phyloP scores from a whole-genome alignment of 2,888 invertebrate genomes.

The Gnatocerus cornutus region DNA sequence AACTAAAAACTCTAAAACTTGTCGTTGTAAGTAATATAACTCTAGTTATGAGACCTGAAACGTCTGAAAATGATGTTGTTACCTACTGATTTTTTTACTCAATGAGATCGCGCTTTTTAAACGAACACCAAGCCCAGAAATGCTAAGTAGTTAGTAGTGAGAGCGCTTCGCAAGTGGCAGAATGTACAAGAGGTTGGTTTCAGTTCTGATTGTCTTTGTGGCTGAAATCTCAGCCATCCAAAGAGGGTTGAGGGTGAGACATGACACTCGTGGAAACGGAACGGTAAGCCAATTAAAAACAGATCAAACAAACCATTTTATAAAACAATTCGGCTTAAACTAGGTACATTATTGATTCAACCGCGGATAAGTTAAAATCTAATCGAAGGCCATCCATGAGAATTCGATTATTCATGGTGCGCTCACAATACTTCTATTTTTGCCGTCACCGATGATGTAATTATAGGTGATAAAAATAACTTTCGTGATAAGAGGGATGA shows the following conservation, averaged over 20 bases:
- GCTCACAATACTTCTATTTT: background rate
- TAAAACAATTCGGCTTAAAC: no score
- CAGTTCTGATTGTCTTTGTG: background rate
- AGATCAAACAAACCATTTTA: background rate
- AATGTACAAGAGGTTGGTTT: constrained; percentile 1
- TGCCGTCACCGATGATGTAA: constrained; percentile 4
- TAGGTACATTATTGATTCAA: background rate
- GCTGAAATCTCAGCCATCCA: background rate
- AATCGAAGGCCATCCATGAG: constrained; percentile 3
- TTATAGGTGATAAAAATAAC: background rate
- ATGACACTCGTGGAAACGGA: background rate
- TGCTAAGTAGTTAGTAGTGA: constrained; percentile 5
- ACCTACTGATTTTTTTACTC: background rate
- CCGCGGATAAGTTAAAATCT: background rate
- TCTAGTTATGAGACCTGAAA: no score
- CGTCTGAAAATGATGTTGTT: no score
- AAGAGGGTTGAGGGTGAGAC: background rate
- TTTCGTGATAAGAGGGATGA: constrained; percentile 4
- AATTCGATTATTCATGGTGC: background rate
- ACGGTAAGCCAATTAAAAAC: constrained; percentile 3
- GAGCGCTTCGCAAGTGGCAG: constrained; percentile 2
- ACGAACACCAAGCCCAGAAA: constrained; percentile 7
- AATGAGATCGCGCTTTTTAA: background rate
- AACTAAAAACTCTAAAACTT: no score
- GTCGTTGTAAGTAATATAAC: no score